Conservation (phyloP, 2,797 vertebrate genomes). For the Danio choprae region DNA sequence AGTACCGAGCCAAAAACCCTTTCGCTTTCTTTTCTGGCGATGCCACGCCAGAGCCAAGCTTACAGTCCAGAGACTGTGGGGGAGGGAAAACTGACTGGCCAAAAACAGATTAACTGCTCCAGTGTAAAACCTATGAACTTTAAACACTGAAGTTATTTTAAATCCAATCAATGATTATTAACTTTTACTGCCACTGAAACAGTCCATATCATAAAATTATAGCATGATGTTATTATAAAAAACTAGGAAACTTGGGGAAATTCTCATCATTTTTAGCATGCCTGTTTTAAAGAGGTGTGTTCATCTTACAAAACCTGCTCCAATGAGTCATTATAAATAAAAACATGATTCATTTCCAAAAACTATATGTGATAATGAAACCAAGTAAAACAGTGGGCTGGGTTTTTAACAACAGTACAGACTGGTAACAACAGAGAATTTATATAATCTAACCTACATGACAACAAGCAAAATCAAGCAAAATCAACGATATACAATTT, state of each 20-base stretch:
- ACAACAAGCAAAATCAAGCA: background rate
- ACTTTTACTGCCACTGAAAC: background rate
- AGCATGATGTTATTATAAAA: background rate
- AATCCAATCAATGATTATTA: constrained; percentile 14
- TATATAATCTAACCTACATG: background rate
- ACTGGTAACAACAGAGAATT: background rate
- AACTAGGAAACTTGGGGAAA: constrained; percentile 15
- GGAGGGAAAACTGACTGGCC: background rate
- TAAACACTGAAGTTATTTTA: background rate
- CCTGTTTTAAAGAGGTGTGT: background rate
- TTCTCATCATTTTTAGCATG: background rate
- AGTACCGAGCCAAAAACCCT: constrained; percentile 27
- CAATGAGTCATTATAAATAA: constrained; percentile 8
- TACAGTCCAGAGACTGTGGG: background rate
- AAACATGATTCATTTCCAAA: background rate
- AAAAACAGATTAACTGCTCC: background rate
- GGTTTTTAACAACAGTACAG: background rate
- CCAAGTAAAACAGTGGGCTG: background rate
- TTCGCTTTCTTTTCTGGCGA: constrained; percentile 40
- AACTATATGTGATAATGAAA: constrained; percentile 5
- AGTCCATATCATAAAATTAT: background rate
- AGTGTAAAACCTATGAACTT: constrained; percentile 5
- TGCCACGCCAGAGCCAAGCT: constrained; percentile 7
- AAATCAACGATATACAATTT: too few relatives aligned
- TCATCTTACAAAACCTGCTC: background rate